Percentiles rank a stretch among this genome's conserved stretches.
These are phyloP conservation scores for Trachelus troglodyta DNA, from an alignment of 2,888 invertebrate genomes.

Conservation along the genomic window DNA sequence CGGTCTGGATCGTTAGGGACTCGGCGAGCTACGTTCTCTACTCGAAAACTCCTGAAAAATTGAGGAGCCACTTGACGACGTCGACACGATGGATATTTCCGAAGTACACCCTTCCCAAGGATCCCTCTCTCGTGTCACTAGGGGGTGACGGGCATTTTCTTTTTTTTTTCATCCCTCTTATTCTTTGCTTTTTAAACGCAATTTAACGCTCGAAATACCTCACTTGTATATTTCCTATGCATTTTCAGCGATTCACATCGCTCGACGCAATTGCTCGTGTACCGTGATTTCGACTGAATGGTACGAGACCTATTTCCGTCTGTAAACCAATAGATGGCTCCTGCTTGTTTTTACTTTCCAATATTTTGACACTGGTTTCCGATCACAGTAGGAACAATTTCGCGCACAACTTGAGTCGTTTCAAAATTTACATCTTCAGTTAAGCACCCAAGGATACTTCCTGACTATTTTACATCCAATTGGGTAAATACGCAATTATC, in stretches of 20 bases:
- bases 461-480: neutral
- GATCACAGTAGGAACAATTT: neutral
- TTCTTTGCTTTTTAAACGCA: neutral
- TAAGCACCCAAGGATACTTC: neutral
- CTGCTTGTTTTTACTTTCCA: neutral
- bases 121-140: neutral
- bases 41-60: slow-evolving; percentile 15
- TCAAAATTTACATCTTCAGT: neutral
- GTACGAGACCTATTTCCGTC: neutral
- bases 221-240: neutral
- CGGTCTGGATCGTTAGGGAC: slow-evolving; percentile 24
- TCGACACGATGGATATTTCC: neutral
- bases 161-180: neutral
- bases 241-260: neutral
- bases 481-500: too few relatives aligned
- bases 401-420: neutral
- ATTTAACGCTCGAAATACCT: neutral
- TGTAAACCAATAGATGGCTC: neutral
- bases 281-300: neutral
- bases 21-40: slow-evolving; percentile 13
- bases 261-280: neutral
- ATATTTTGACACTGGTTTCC: neutral
- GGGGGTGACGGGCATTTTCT: neutral
- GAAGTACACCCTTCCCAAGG: neutral
- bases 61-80: slow-evolving; percentile 21